Base-by-base conservation (phyloP, 2,113 vertebrate species). In the Opisthocomus hoazin region DNA sequence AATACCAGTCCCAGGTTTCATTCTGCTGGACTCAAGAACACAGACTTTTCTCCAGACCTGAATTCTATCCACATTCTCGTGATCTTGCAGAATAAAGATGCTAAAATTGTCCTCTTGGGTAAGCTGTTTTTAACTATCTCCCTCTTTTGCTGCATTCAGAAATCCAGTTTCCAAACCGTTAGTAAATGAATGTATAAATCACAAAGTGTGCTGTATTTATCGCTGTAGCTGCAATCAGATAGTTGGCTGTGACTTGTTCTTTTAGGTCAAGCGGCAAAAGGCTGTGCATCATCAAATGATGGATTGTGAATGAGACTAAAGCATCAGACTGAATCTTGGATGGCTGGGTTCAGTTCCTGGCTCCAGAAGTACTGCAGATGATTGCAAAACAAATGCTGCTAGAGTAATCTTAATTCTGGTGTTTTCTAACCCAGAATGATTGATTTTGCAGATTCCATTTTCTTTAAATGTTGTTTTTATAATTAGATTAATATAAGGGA, bases 371-470 rank as follows among this genome's bases (percentile, higher is more conserved):
- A 83, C 37, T 83, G 66, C 60, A 53, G 79, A 80, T 76, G 81
- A 74, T 92, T 96, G 83, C 2, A 3, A 87, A 97, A 96, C 84
- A 20, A 87, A 37, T 86, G 43, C 68, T 94, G 75, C 41, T 74
- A 77, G 58, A 46, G 14, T 83, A 77, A 63, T 90, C 75, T 84
- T 70, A 77, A 81, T 91, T 93, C 46, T 96, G 90, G 50, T 23
- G 16, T 88, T 93, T 94, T 83, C 46, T 93, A 86, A 41, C 34
- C 6, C n/a, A 56, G 79, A 86, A 83, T 94, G 93, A 93, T 93
- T 95, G 75, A 94, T 94, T 95, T 81, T 83, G 26, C 78, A 90
- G 54, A 83, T 96, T 91, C 46, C 5, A 29, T 88, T 87, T 94
- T 92, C 41, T 51, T 88, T 77, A 92, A 89, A 83, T 70, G 41